Evolutionary conservation across 53 echinoderm and acorn worm species (phyloP), one percentile per base, ranked within the genome.

Genomic region (Apostichopus leukothele): DNA sequence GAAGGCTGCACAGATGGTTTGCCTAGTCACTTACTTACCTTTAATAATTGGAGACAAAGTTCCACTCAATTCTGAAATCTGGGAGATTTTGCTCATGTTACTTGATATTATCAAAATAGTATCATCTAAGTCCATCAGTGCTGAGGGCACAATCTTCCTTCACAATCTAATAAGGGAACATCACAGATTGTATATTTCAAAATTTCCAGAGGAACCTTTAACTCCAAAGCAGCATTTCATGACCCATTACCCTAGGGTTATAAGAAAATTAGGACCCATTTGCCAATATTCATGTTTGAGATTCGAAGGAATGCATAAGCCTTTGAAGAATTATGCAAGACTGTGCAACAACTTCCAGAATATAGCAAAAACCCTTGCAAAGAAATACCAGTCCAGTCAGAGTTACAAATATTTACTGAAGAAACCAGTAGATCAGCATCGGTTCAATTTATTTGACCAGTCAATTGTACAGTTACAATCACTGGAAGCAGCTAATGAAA

Each of bases 1-100:
- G 79, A 93, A 22, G 50, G 93, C 93, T 84, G 57, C 91, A 51
- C 93, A 93, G 75, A 91, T 91, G 89, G 59, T 71, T 27, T 93
- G 93, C 55, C 78, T 89, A 50, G 55, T 90, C 68, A 76, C 68
- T 68, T 77, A 89, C 54, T 89, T 93, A 90, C 83, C 88, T 77
- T 60, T 92, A 57, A 86, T 93, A 9, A 88, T 93, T 75, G 90
- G 92, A 75, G 90, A 90, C 83, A 90, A 88, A 74, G 88, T 90
- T 53, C 85, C 86, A 74, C 60, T 75, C 88, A 86, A 88, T 80
- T 93, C 86, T 75, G 86, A 89, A 18, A 20, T 67, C 73, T 91
- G 90, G 90, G 89, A 91, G 78, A 78, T 90, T 90, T 75, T 90
- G 83, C 86, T 86, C 50, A 80, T 73, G 51, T 84, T 90, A 50